phyloP scores from a whole-genome alignment of 2,113 vertebrate genomes.

The Vidua macroura region DNA sequence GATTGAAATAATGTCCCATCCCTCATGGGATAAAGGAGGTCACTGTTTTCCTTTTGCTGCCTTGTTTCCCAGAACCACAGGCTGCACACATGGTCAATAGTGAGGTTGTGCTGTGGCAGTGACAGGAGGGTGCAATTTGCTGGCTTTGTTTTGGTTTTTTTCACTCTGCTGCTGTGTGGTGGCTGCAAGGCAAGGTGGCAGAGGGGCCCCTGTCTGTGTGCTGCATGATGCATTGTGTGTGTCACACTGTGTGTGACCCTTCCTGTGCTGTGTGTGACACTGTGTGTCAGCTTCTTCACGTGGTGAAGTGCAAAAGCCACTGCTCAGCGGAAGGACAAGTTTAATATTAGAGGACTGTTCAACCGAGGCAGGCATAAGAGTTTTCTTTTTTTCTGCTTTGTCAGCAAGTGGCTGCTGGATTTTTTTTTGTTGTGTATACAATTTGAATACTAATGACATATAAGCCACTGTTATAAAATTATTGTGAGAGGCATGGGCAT shows the following conservation, averaged over 20 bases:
- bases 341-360: neutral
- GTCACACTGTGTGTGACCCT: neutral
- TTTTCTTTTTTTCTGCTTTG: neutral
- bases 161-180: neutral
- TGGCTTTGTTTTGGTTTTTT: neutral
- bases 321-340: neutral
- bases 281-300: neutral
- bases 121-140: neutral
- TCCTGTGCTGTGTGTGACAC: neutral
- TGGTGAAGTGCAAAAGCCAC: neutral
- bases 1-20: neutral
- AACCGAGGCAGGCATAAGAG: neutral
- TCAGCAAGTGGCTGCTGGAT: neutral
- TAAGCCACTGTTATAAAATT: neutral
- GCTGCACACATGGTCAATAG: accelerated
- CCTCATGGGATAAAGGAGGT: neutral
- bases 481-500: neutral
- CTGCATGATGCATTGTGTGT: neutral
- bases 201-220: accelerated
- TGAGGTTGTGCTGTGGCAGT: accelerated
- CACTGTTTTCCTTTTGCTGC: neutral
- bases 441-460: neutral
- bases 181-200: neutral
- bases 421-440: neutral
- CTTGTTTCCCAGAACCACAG: accelerated